Percentiles rank a stretch among this genome's conserved stretches.
Conservation (phyloP, 2,113 vertebrate species). For the Brienomyrus brachyistius region DNA sequence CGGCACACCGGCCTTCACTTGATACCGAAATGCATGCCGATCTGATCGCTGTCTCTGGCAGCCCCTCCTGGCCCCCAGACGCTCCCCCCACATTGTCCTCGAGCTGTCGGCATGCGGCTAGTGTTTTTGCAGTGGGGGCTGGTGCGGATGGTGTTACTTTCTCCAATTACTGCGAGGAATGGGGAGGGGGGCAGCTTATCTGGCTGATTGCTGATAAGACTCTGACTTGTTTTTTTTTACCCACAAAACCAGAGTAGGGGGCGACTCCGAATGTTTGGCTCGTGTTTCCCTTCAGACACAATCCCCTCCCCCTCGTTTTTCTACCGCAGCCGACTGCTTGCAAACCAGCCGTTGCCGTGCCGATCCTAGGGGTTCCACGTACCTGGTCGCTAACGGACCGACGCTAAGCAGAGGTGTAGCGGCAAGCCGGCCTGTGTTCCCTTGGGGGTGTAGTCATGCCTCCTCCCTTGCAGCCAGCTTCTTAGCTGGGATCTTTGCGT, state of each 20-base stretch:
- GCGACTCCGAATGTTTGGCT: not conserved
- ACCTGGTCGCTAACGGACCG: not conserved
- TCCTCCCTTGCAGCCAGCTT: not conserved
- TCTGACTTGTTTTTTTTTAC: not conserved
- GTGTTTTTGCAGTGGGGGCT: not conserved
- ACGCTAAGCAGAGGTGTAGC: not conserved
- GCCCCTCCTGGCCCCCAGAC: not conserved
- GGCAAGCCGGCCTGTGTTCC: not conserved
- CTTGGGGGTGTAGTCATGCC: not conserved
- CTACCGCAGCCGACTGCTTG: not conserved
- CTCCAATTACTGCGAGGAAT: not conserved
- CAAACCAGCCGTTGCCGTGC: not conserved
- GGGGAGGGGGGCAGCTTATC: not conserved
- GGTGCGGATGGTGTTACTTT: not conserved
- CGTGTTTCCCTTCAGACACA: not conserved
- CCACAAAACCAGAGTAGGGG: not conserved
- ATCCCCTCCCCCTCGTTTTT: not conserved
- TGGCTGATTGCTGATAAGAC: slow-evolving; percentile 9
- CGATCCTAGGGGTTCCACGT: no score
- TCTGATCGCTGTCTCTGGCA: not conserved
- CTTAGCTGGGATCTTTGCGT: not conserved
- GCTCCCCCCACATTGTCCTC: not conserved
- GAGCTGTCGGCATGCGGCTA: not conserved
- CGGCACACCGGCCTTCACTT: not conserved
- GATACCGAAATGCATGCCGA: not conserved